phyloP scores from a whole-genome alignment of 2,113 vertebrate species.

The Oxygymnocypris stewartii region DNA sequence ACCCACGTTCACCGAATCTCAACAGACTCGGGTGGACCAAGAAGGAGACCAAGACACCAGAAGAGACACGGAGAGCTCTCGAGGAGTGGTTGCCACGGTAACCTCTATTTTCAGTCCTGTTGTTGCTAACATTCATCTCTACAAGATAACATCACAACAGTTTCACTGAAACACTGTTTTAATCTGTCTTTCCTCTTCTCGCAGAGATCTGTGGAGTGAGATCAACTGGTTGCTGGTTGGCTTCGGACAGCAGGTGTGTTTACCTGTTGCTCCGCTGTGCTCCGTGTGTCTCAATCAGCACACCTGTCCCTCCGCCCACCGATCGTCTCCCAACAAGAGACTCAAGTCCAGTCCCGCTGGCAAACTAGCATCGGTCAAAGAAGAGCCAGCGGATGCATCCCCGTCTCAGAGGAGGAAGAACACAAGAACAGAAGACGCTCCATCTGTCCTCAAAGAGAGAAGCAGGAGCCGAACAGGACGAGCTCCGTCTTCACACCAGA shows the following conservation, averaged over 20 bases:
- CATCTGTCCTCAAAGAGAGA: not conserved
- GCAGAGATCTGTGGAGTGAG: constrained; percentile 91
- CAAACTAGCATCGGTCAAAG: too few relatives aligned
- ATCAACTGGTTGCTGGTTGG: constrained; percentile 94
- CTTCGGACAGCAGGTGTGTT: constrained; percentile 94
- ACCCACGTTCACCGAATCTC: constrained; percentile 94
- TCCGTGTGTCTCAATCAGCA: constrained; percentile 67
- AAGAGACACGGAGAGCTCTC: constrained; percentile 83
- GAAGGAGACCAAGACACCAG: constrained; percentile 80
- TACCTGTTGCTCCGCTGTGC: constrained; percentile 85
- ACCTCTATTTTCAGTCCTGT: constrained; percentile 33
- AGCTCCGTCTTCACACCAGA: not conserved
- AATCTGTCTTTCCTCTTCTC: not conserved
- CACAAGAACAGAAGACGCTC: too few relatives aligned
- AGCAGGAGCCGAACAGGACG: not conserved
- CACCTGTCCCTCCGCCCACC: too few relatives aligned
- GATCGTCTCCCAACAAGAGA: too few relatives aligned
- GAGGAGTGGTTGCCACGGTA: constrained; percentile 96
- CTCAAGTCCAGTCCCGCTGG: too few relatives aligned
- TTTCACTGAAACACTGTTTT: not conserved
- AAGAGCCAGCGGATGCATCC: too few relatives aligned
- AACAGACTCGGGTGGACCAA: constrained; percentile 85
- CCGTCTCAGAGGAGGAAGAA: too few relatives aligned
- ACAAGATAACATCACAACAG: not conserved
- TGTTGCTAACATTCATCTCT: not conserved